Evolutionary conservation across 1,140 invertebrate species (phyloP), one percentile per base, ranked within the genome.

Genomic region (Papilio machaon): DNA sequence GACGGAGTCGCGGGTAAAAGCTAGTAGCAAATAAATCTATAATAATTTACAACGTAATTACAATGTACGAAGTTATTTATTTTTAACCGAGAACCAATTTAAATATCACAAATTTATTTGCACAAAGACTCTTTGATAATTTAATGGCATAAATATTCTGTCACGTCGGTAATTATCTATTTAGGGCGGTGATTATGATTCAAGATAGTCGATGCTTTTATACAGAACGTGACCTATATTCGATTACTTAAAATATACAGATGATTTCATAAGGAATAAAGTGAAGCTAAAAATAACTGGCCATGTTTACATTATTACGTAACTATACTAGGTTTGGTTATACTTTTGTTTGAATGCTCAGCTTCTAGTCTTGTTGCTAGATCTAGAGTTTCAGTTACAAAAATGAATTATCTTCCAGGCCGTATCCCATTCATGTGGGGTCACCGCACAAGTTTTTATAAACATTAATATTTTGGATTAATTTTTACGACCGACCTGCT

Each of bases 111-210:
- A 30, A 30, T 30, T 35, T 11, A 70, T 35, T 38, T 6, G 64
- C 15, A 70, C 13, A 70, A 38, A 70, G 64, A 35, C 30, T 70
- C 64, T 17, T 70, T 35, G 30, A 70, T 13, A 15, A 11, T 64
- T 64, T 30, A 64, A 64, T 17, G 64, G 11, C 13, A 35, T 70
- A 23, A 64, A 0, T 30, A 35, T 38, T 70, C 17, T 70, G 64
- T 70, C 64, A 70, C 30, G 64, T 60, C n/a, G n/a, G 58, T 70
- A 38, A 35, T 70, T 35, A 70, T 70, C 64, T 70, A 70, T 70
- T 35, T 70, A 15, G 64, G 64, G 23, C 64, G 30, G 64, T 70
- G 30, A 70, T 70, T 70, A 70, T 64, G 60, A 30, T 17, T 70
- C 13, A 70, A 13, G 23, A 70, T 15, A 35, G 60, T 1, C 30